Evolutionary conservation across 2,888 invertebrate species (phyloP), one percentile per base, ranked within the genome.

Genomic region (Volucella inflata): DNA sequence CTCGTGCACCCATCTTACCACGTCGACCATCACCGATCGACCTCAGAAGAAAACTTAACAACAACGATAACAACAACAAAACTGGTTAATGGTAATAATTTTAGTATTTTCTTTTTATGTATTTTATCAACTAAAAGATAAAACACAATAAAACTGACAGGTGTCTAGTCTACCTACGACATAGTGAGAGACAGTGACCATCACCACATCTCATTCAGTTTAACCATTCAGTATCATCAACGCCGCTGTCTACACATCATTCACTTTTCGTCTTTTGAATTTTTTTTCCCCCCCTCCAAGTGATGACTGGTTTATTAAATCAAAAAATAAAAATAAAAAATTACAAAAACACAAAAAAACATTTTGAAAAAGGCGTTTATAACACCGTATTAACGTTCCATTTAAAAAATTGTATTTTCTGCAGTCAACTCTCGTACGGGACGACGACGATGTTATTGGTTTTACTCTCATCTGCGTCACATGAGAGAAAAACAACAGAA

Each of bases 341-440:
- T 59, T 36, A 21, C 16, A 21, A 17, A 68, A 36, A 38, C n/a
- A 21, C 16, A 12, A 53, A 42, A 68, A 53, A 57, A 53, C n/a
- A 0, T 30, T 30, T 30, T 30, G 30, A 30, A 60, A 71, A 55
- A 84, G 80, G 80, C 84, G 84, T 84, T 84, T 57, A 75, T 79
- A 79, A 67, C 84, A 71, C 75, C 79, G 65, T 64, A 80, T 75
- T 79, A 75, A 60, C 60, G 75, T 80, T 42, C 38, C 38, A 75
- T 74, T 84, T 84, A 84, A 84, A 80, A 75, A 53, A 70, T 53
- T 68, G n/a, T 55, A 74, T 67, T 68, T 83, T 83, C 72, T 55
- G 57, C 72, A 74, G 71, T 77, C 67, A 77, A 2, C 64, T 30
- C 72, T 72, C 60, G 83, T 74, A 46, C 40, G 17, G 38, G 42